Percentiles rank a stretch among this genome's conserved stretches.
These are phyloP conservation scores for Macrosoma leucophasiata DNA, from an alignment of 2,888 invertebrate species.

Conservation along the genomic window DNA sequence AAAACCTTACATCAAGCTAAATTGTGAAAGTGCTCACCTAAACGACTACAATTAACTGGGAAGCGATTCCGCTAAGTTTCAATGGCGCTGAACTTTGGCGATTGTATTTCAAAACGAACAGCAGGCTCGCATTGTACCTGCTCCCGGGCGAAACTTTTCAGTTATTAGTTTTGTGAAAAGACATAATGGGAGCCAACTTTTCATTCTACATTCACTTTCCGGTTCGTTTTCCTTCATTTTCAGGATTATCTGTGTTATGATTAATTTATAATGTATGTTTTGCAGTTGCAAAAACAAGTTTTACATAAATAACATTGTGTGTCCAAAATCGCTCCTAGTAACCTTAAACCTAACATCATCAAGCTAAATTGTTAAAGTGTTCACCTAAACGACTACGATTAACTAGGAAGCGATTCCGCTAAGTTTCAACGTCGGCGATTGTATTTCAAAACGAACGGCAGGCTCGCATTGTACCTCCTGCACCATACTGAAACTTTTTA, in stretches of 20 bases:
- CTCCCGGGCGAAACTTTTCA: conserved; percentile 35
- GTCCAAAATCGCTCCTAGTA: no score
- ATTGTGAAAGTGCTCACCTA: conserved; percentile 48
- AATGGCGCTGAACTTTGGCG: conserved; percentile 56
- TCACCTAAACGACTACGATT: conserved; percentile 62
- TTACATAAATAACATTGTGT: no score
- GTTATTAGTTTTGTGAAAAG: conserved; percentile 32
- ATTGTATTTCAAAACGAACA: conserved; percentile 53
- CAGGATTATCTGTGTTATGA: no score
- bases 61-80: conserved; percentile 63
- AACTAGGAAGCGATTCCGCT: conserved; percentile 60
- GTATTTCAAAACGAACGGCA: conserved; percentile 48
- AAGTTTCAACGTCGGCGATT: conserved; percentile 63
- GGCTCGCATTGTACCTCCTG: conserved; percentile 48
- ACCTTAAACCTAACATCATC: no score
- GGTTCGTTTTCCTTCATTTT: no score
- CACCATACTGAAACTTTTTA: conserved; percentile 37
- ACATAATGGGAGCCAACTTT: conserved; percentile 20
- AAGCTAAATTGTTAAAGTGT: conserved; percentile 44
- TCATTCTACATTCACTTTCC: no score
- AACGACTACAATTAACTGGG: conserved; percentile 65
- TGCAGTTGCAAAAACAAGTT: no score
- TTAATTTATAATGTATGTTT: no score
- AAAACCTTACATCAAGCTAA: conserved; percentile 43
- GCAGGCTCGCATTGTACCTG: conserved; percentile 50